Conservation (phyloP, 1,140 invertebrate species). For the Vanessa tameamea region DNA sequence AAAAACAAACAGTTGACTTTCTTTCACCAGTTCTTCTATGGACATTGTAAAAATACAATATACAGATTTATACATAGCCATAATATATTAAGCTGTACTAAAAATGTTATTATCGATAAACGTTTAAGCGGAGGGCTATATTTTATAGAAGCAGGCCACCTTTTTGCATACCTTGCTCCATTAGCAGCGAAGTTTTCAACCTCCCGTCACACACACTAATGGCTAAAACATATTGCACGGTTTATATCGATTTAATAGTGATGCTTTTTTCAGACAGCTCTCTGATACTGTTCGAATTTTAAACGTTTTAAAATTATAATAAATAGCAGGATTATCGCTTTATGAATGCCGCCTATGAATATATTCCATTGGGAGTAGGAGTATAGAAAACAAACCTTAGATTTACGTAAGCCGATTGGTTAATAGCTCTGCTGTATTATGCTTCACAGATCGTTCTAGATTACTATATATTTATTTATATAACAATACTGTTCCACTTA, state of each 20-base stretch:
- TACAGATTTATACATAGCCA: background rate
- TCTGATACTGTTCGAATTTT: background rate
- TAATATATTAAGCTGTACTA: conserved; percentile 1
- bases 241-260: conserved; percentile 30
- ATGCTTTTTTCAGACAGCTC: background rate
- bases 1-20: no score
- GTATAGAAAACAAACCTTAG: no score
- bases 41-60: background rate
- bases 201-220: conserved; percentile 32
- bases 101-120: conserved; percentile 26
- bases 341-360: no score
- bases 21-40: no score
- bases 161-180: conserved; percentile 35
- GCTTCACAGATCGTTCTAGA: no score
- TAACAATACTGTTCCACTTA: no score
- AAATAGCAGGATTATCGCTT: background rate
- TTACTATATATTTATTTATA: no score
- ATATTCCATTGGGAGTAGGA: no score
- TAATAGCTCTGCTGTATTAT: no score
- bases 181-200: conserved; percentile 30
- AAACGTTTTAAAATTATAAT: conserved; percentile 6
- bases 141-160: conserved; percentile 23
- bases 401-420: no score
- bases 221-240: conserved; percentile 33
- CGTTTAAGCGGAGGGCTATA: conserved; percentile 29